A percentile compares a stretch with the other conserved stretches of the same genome.
Evolutionary conservation across 2,113 vertebrate species (phyloP).

Genomic region (Pachyramphus minor): DNA sequence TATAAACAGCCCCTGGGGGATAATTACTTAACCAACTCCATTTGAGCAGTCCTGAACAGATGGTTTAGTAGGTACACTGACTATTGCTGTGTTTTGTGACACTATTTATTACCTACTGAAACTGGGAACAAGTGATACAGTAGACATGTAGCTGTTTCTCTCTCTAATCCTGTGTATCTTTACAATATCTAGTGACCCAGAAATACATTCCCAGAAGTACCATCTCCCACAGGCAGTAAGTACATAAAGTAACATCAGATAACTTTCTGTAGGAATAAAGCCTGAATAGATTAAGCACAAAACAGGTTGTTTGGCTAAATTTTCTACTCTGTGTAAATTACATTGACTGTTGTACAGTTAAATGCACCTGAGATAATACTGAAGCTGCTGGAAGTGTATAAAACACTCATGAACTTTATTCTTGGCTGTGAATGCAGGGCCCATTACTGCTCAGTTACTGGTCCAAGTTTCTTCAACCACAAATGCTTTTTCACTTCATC

Average conservation of each 20-base stretch:
- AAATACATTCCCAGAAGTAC: constrained; percentile 1
- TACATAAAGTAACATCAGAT: neutral
- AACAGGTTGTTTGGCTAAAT: neutral
- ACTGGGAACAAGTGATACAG: neutral
- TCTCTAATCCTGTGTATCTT: neutral
- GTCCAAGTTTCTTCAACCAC: neutral
- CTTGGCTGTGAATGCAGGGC: neutral
- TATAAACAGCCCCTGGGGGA: constrained; percentile 38
- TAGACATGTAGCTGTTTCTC: neutral
- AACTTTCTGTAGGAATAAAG: neutral
- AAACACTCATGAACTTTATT: neutral
- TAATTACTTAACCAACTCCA: constrained; percentile 54
- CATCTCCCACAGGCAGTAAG: neutral
- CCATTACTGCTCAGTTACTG: neutral
- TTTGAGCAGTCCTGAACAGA: constrained; percentile 28
- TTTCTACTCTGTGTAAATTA: neutral
- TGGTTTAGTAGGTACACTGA: constrained; percentile 16
- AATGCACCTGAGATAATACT: neutral
- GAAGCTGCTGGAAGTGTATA: neutral
- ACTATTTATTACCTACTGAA: constrained; percentile 28
- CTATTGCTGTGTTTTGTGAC: constrained; percentile 1
- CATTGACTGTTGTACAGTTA: neutral
- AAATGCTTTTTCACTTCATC: neutral
- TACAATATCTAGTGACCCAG: neutral
- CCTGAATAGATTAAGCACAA: neutral